Evolutionary conservation across 2,888 invertebrate genomes (phyloP).

Genomic region (Trissolcus brochymenae): DNA sequence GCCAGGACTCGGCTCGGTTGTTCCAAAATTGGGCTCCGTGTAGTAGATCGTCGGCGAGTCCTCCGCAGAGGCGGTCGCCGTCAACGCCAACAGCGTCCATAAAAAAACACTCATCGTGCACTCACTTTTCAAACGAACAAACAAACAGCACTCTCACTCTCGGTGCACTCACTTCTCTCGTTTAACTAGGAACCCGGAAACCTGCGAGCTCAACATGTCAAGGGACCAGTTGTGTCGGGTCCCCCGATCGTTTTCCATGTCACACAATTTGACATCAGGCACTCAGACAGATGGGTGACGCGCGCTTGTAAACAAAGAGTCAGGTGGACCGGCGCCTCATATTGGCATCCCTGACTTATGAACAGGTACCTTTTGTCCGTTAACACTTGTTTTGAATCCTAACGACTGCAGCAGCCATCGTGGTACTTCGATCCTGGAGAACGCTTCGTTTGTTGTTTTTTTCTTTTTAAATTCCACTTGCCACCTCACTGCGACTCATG

Average conservation of each 20-base stretch:
- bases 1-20: constrained; percentile 59
- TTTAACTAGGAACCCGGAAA: not conserved
- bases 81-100: constrained; percentile 46
- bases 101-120: constrained; percentile 37
- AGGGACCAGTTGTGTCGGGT: not conserved
- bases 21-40: constrained; percentile 68
- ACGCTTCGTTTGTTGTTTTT: constrained; percentile 8
- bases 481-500: not conserved
- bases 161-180: not conserved
- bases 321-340: constrained; percentile 32
- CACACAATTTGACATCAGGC: not conserved
- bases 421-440: constrained; percentile 5
- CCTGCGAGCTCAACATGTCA: constrained; percentile 22
- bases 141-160: constrained; percentile 41
- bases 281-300: not conserved
- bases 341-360: constrained; percentile 43
- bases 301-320: constrained; percentile 27
- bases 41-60: constrained; percentile 71
- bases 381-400: not conserved
- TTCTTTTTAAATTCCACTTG: not conserved
- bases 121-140: constrained; percentile 22
- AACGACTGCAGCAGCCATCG: constrained; percentile 7
- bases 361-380: constrained; percentile 32
- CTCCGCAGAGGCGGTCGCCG: constrained; percentile 48
- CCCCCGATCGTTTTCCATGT: constrained; percentile 6